Conservation (phyloP, 2,888 invertebrate genomes). For the Amiota communis region DNA sequence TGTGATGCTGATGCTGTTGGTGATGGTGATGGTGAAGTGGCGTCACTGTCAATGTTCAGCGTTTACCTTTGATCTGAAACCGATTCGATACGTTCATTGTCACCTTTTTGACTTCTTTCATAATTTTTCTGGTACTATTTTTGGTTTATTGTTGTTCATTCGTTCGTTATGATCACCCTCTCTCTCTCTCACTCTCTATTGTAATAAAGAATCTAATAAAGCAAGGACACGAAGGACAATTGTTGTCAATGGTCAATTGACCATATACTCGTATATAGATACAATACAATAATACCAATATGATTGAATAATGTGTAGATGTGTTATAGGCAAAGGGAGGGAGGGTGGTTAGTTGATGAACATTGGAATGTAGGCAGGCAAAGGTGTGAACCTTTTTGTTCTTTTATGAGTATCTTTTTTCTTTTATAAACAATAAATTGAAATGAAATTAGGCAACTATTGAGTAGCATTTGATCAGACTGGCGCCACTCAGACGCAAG, state of each 20-base stretch:
- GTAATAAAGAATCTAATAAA: background rate
- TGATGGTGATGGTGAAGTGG: no score
- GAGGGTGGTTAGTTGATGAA: background rate
- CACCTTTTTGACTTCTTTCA: constrained; percentile 52
- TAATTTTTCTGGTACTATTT: constrained; percentile 56
- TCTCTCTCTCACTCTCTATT: background rate
- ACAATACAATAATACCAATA: no score
- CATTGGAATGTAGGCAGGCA: no score
- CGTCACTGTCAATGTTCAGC: background rate
- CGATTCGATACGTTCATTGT: constrained; percentile 16
- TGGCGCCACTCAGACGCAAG: constrained; percentile 46
- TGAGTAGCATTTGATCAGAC: constrained; percentile 18
- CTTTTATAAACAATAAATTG: constrained; percentile 2
- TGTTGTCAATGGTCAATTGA: constrained; percentile 1
- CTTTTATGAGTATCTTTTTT: background rate
- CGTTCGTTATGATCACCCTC: background rate
- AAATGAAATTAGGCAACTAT: constrained; percentile 24
- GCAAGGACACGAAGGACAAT: background rate
- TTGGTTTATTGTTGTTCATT: background rate
- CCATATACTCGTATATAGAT: no score
- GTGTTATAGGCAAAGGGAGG: no score
- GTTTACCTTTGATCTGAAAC: constrained; percentile 54
- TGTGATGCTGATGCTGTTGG: no score
- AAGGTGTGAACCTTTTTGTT: constrained; percentile 11
- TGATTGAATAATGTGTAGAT: background rate